These are phyloP conservation scores for Phyllostomus hastatus DNA, from an alignment of 2,113 vertebrate genomes.

Conservation along the genomic window DNA sequence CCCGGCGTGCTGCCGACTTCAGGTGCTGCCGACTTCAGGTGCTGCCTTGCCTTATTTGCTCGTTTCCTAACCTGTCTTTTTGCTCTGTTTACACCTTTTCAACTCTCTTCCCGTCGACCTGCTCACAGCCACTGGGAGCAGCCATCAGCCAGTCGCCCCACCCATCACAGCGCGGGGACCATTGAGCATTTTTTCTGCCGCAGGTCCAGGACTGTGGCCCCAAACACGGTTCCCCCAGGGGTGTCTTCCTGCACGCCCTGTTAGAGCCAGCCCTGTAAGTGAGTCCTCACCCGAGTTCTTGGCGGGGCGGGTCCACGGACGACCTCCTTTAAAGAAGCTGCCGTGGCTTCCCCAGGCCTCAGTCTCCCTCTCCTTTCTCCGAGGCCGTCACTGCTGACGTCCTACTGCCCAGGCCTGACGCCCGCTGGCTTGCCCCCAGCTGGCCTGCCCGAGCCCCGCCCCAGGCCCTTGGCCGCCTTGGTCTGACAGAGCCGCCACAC, in stretches of 20 bases:
- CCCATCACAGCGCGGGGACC: background rate
- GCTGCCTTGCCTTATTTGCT: slow-evolving; percentile 91
- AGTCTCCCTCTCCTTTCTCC: background rate
- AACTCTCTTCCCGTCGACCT: slow-evolving; percentile 97
- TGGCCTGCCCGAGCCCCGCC: background rate
- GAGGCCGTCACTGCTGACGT: background rate
- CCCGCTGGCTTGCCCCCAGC: too few relatives aligned
- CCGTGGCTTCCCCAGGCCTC: background rate
- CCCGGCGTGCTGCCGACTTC: slow-evolving; percentile 95
- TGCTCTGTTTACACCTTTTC: slow-evolving; percentile 97
- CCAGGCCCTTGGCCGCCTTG: background rate
- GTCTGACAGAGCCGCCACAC: too few relatives aligned
- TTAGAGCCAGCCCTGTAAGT: slow-evolving; percentile 88
- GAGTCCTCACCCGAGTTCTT: slow-evolving; percentile 81
- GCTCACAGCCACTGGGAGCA: slow-evolving; percentile 95
- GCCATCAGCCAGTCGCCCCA: slow-evolving; percentile 80
- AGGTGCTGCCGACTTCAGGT: slow-evolving; percentile 93
- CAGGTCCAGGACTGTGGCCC: slow-evolving; percentile 75
- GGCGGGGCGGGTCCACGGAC: background rate
- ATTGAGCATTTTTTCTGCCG: background rate
- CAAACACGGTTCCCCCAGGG: slow-evolving; percentile 88
- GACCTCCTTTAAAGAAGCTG: background rate
- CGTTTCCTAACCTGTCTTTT: slow-evolving; percentile 95
- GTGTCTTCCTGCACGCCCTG: slow-evolving; percentile 87
- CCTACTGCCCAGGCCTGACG: background rate